Percentiles rank a stretch among this genome's conserved stretches.
Conservation (phyloP, 2,113 vertebrate genomes). For the Petrocephalus microphthalmus region DNA sequence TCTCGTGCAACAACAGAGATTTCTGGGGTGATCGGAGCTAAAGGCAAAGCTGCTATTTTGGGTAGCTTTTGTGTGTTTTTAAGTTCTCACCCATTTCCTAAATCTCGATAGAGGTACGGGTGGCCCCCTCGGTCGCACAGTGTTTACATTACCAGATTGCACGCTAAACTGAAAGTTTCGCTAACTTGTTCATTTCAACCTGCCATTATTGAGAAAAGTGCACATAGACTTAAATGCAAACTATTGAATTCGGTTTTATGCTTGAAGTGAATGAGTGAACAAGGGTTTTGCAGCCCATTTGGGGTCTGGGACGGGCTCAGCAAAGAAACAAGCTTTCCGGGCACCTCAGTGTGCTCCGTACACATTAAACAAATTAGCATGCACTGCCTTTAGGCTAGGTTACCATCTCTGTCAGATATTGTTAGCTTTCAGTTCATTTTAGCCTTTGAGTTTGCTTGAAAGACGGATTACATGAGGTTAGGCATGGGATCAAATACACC, state of each 20-base stretch:
- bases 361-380: neutral
- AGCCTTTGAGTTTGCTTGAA: neutral
- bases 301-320: neutral
- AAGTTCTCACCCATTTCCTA: neutral
- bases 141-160: neutral
- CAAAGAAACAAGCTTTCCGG: neutral
- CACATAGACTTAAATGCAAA: neutral
- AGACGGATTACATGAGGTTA: neutral
- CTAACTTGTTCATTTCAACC: neutral
- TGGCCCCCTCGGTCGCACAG: neutral
- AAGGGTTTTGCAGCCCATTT: neutral
- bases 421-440: neutral
- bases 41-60: slow-evolving; percentile 39
- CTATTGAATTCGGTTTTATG: neutral
- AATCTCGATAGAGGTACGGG: too few relatives aligned
- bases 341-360: neutral
- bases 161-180: neutral
- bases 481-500: neutral
- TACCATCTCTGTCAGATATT: too few relatives aligned
- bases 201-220: neutral
- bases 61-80: slow-evolving; percentile 3
- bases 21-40: slow-evolving; percentile 38
- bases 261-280: neutral
- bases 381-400: neutral
- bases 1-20: slow-evolving; percentile 44